A percentile compares a stretch with the other conserved stretches of the same genome.
Conservation (phyloP, 2,888 invertebrate species). For the Fissipunctia ypsillon region DNA sequence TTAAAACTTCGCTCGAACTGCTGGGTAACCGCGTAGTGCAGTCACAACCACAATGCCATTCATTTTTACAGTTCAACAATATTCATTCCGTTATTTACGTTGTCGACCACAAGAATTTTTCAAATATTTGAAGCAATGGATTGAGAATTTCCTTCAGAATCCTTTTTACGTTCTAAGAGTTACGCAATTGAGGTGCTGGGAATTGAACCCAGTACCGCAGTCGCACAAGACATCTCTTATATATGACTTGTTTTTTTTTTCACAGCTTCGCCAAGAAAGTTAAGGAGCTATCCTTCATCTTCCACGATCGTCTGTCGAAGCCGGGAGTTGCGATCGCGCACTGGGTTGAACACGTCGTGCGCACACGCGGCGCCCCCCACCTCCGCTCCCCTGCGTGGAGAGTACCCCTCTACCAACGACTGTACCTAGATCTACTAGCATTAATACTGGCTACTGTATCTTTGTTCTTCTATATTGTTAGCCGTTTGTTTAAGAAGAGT, state of each 20-base stretch:
- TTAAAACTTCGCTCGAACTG: too few species aligned
- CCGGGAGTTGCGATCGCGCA: slow-evolving; percentile 91
- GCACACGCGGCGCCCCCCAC: slow-evolving; percentile 89
- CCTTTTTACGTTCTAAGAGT: neutral
- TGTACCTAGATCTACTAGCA: slow-evolving; percentile 74
- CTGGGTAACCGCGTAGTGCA: neutral
- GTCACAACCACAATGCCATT: neutral
- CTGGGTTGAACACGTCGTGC: slow-evolving; percentile 92
- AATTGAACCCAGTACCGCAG: neutral
- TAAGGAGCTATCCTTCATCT: slow-evolving; percentile 70
- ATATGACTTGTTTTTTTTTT: neutral
- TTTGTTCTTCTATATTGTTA: neutral
- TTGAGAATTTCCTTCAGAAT: neutral
- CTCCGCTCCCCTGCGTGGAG: slow-evolving; percentile 75
- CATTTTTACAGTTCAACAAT: neutral
- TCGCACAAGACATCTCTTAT: neutral
- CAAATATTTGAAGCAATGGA: neutral
- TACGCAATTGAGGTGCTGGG: neutral
- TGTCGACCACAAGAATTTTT: neutral
- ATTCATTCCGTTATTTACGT: neutral
- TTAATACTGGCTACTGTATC: slow-evolving; percentile 40
- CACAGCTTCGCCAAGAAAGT: slow-evolving; percentile 69
- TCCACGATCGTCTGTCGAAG: slow-evolving; percentile 84
- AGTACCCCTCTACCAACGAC: slow-evolving; percentile 75
- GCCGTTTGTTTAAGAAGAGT: slow-evolving; percentile 24